Evolutionary conservation across 2,797 vertebrate genomes (phyloP).

Genomic region (Sandelia bainsii): DNA sequence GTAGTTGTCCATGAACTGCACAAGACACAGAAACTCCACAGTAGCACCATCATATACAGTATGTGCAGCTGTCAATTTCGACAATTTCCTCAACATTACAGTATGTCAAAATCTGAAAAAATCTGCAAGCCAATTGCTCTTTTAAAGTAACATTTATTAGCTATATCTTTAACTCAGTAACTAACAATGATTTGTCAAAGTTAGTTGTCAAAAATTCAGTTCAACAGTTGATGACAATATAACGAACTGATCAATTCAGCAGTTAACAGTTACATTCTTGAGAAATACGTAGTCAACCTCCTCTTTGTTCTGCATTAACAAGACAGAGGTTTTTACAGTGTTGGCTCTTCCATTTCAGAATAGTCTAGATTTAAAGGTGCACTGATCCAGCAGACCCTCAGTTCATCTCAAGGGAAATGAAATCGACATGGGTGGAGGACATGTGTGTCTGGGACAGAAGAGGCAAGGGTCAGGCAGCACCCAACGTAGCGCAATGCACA

Average conservation of each 20-base stretch:
- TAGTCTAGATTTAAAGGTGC: slow-evolving; percentile 16
- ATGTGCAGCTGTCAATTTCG: too few species aligned
- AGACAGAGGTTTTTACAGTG: neutral
- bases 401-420: slow-evolving; percentile 22
- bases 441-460: neutral
- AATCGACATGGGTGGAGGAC: slow-evolving; percentile 17
- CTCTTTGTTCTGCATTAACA: neutral
- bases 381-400: slow-evolving; percentile 25
- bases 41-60: too few species aligned
- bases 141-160: too few species aligned
- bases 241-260: neutral
- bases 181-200: too few species aligned
- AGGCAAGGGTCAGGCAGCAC: slow-evolving; percentile 35
- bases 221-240: neutral
- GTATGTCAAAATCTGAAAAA: too few species aligned
- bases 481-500: slow-evolving; percentile 64
- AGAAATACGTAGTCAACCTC: neutral
- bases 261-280: neutral
- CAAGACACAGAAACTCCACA: too few species aligned
- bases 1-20: too few species aligned
- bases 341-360: neutral
- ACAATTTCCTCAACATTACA: too few species aligned
- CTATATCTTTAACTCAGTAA: too few species aligned
- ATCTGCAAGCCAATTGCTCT: too few species aligned
- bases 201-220: too few species aligned